Conservation (phyloP, 2,888 invertebrate species). For the Amphipoea oculea region DNA sequence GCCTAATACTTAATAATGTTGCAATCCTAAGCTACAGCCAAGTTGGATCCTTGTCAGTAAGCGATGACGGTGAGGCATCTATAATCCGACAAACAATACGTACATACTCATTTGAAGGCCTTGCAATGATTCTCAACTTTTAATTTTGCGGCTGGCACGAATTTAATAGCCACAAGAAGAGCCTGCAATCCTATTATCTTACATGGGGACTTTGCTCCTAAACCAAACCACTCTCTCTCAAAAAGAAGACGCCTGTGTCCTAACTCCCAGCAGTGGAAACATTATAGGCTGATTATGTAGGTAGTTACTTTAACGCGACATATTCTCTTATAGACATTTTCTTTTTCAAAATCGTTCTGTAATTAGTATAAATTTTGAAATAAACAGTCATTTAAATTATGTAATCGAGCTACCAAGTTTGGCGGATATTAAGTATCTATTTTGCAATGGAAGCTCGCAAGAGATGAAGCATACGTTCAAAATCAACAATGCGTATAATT, state of each 20-base stretch:
- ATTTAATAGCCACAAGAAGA: not conserved
- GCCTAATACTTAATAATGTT: conserved; percentile 15
- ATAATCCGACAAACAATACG: conserved; percentile 53
- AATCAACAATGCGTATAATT: conserved; percentile 41
- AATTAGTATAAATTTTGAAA: not conserved
- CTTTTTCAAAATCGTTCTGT: not conserved
- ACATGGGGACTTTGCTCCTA: not conserved
- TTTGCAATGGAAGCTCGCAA: conserved; percentile 13
- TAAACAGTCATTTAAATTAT: too few species aligned
- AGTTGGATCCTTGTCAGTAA: conserved; percentile 39
- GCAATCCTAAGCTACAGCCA: conserved; percentile 30
- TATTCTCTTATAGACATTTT: not conserved
- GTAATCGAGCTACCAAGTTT: not conserved
- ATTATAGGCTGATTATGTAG: too few species aligned
- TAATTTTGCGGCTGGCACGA: not conserved
- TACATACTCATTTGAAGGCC: conserved; percentile 40
- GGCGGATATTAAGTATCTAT: not conserved
- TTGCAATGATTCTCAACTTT: conserved; percentile 44
- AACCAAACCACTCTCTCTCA: not conserved
- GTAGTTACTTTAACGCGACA: not conserved
- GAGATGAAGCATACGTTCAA: conserved; percentile 27
- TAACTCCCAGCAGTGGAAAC: too few species aligned
- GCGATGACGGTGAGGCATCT: conserved; percentile 23
- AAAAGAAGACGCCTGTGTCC: too few species aligned
- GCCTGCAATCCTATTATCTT: not conserved